Percentiles rank a stretch among this genome's conserved stretches.
These are phyloP conservation scores for Cichladusa arquata DNA, from an alignment of 2,113 vertebrate species.

Conservation along the genomic window DNA sequence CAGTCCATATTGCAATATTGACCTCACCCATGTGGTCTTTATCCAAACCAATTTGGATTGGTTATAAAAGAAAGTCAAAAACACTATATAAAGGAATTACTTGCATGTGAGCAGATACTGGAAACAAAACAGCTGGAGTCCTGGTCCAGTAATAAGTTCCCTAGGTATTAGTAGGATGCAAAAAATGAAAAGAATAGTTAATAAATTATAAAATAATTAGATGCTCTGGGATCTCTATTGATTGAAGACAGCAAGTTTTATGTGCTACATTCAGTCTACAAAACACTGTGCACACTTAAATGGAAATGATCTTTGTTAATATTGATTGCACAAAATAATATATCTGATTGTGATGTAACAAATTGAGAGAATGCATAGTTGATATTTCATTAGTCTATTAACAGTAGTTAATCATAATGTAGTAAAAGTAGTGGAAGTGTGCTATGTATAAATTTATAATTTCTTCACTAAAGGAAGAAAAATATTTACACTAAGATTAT, in stretches of 20 bases:
- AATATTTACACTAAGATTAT: not conserved
- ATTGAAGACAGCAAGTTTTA: not conserved
- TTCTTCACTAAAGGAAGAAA: not conserved
- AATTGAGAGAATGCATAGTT: not conserved
- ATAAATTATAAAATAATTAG: slow-evolving; percentile 5
- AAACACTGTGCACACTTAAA: not conserved
- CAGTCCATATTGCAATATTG: not conserved
- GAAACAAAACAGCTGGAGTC: not conserved
- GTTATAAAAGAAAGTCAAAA: not conserved
- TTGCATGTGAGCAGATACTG: not conserved
- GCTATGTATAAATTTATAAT: not conserved
- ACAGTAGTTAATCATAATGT: not conserved
- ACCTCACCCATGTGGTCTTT: not conserved
- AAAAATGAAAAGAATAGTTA: not conserved
- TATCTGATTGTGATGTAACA: not conserved
- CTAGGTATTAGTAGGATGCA: not conserved
- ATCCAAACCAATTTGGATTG: not conserved
- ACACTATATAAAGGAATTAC: not conserved
- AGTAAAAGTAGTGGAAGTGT: not conserved
- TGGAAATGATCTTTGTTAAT: not conserved
- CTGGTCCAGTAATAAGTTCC: not conserved
- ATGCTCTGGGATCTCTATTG: not conserved
- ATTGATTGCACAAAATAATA: not conserved
- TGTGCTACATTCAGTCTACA: not conserved
- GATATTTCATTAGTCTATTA: not conserved